These are phyloP conservation scores for Cercopithecus petaurista DNA, from an alignment of 2,797 vertebrate genomes.

Conservation along the genomic window DNA sequence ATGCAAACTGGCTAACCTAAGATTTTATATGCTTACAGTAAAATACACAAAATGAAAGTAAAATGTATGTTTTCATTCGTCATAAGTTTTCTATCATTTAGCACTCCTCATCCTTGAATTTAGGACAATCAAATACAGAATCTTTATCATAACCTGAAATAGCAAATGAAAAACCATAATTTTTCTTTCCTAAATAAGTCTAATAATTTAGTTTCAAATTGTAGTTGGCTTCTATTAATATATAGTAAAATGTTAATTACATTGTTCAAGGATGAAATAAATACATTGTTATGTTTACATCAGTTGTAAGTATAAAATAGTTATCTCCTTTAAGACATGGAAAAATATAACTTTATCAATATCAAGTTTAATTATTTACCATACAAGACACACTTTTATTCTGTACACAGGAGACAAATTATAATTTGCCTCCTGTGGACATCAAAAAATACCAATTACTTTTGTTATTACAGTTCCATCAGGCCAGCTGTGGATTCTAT, in stretches of 20 bases:
- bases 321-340: background rate
- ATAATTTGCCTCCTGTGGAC: constrained; percentile 47
- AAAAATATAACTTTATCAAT: constrained; percentile 38
- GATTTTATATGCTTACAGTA: background rate
- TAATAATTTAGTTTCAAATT: constrained; percentile 73
- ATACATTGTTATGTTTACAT: background rate
- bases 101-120: constrained; percentile 2
- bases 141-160: background rate
- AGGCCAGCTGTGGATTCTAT: constrained; percentile 30
- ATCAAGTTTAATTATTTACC: constrained; percentile 36
- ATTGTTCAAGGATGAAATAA: constrained; percentile 2
- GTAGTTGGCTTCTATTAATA: constrained; percentile 48
- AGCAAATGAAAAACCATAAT: constrained; percentile 34
- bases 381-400: constrained; percentile 5
- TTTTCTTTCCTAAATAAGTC: background rate
- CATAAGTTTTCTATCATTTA: background rate
- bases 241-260: constrained; percentile 33
- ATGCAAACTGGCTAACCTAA: background rate
- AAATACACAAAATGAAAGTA: constrained; percentile 35
- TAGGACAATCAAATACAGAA: constrained; percentile 25
- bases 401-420: constrained; percentile 28
- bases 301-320: background rate
- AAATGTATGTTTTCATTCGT: background rate
- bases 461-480: constrained; percentile 63
- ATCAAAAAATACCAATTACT: constrained; percentile 55